phyloP scores from a whole-genome alignment of 2,888 invertebrate genomes.

The Nesidiocoris tenuis region DNA sequence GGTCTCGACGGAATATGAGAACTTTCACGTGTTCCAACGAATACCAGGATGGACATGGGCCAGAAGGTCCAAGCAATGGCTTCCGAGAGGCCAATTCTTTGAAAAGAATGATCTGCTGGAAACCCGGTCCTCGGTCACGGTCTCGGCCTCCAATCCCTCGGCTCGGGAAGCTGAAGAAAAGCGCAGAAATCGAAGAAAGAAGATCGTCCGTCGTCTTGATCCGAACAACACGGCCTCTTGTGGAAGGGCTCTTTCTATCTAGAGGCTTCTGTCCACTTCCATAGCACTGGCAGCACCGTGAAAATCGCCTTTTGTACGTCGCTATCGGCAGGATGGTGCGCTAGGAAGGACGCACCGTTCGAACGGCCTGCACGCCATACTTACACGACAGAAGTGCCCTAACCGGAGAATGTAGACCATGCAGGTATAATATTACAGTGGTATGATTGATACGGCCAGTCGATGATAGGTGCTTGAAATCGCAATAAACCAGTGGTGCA shows the following conservation, averaged over 20 bases:
- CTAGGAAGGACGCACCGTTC: neutral
- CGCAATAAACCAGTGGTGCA: too few species aligned
- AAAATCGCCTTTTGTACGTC: neutral
- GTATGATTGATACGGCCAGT: too few species aligned
- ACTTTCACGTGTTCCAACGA: neutral
- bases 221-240: neutral
- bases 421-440: too few species aligned
- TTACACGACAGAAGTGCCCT: too few species aligned
- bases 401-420: too few species aligned
- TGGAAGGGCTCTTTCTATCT: neutral
- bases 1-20: neutral
- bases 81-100: neutral
- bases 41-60: neutral
- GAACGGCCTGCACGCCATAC: too few species aligned
- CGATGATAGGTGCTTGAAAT: too few species aligned
- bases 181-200: neutral
- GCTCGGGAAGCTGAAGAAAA: neutral
- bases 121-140: neutral
- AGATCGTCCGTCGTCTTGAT: neutral
- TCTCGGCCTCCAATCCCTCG: neutral
- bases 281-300: neutral
- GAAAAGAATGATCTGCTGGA: neutral
- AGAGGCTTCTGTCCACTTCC: neutral
- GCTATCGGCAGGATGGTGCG: neutral
- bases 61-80: neutral